Base-by-base conservation (phyloP, 2,888 invertebrate genomes). In the Meiosimyza platycephala region DNA sequence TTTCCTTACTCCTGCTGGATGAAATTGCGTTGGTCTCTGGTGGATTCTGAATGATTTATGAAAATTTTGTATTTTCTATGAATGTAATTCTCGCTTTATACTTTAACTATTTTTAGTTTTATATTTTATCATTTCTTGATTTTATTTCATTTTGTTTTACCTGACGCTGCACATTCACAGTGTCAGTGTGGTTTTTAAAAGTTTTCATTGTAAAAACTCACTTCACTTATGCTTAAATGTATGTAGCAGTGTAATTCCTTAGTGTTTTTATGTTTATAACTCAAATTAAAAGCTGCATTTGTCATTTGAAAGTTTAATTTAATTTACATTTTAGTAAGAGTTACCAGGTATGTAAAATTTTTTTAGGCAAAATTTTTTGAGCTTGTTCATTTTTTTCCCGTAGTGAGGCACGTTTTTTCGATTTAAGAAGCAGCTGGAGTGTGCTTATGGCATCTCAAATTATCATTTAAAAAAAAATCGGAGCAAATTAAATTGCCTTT, bases 281-380 rank as follows among this genome's bases (percentile, higher is more conserved):
- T 70, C 70, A 70, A 63, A 62, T 54, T 63, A 52, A 70, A 63
- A 63, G 70, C 70, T 70, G 70, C 70, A 70, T 70, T 70, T 70
- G 70, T 70, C 70, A 70, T 70, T 70, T 62, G 66, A 75, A 72
- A 73, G 75, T 75, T 75, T 74, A 73, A 78, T 78, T 78, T 76
- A 77, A 78, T 78, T 75, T 77, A 73, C 77, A 76, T 77, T 76
- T 75, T 72, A 66, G 70, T 65, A 67, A 66, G 70, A 63, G 75
- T 59, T 74, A 70, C 64, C 74, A 70, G 67, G 62, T 65, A 7
- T 59, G n/a, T n/a, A n/a, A n/a, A 13, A 16, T 50, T 48, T 4
- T 48, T 4, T 70, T 51, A 22, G 51, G 48, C n/a, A n/a, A n/a
- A n/a, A n/a, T n/a, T n/a, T n/a, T n/a, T n/a, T n/a, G n/a, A n/a